Evolutionary conservation across 2,797 vertebrate species (phyloP).

Genomic region (Alfaro cultratus): DNA sequence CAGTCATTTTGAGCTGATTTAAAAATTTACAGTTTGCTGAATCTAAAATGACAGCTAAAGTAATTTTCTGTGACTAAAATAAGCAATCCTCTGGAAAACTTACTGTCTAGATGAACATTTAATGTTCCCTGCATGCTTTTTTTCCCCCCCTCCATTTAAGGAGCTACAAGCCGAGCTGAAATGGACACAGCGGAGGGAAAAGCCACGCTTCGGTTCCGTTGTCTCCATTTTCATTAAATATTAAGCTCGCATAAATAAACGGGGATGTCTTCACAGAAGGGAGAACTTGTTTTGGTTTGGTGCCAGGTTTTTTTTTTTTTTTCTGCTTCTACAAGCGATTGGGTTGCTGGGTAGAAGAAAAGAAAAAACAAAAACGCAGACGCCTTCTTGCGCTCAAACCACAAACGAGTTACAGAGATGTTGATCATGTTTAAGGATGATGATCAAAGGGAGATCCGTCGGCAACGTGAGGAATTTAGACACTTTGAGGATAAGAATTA

Average conservation of each 20-base stretch:
- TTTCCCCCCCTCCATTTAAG: constrained; percentile 5
- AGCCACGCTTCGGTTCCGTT: constrained; percentile 21
- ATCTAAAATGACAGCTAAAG: constrained; percentile 17
- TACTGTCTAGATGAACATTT: constrained; percentile 58
- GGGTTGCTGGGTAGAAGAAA: constrained; percentile 8
- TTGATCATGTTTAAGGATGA: not conserved
- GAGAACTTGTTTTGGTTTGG: constrained; percentile 43
- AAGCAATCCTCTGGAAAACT: constrained; percentile 41
- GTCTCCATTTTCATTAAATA: constrained; percentile 61
- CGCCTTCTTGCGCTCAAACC: constrained; percentile 1
- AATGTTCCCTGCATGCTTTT: constrained; percentile 37
- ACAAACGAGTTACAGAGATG: constrained; percentile 30
- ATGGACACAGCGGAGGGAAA: constrained; percentile 23
- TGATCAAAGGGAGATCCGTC: constrained; percentile 10
- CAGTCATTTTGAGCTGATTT: not conserved
- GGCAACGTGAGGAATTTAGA: constrained; percentile 9
- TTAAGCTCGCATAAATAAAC: constrained; percentile 66
- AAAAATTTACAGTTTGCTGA: fast-evolving
- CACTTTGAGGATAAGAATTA: constrained; percentile 9
- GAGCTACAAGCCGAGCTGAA: constrained; percentile 34
- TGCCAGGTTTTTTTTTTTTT: constrained; percentile 35
- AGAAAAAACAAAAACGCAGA: not conserved
- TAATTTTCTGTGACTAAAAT: constrained; percentile 26
- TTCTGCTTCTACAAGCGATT: constrained; percentile 16
- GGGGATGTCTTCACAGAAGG: constrained; percentile 40